Evolutionary conservation across 2,113 vertebrate species (phyloP), one percentile per base, ranked within the genome.

Genomic region (Megaleporinus macrocephalus): DNA sequence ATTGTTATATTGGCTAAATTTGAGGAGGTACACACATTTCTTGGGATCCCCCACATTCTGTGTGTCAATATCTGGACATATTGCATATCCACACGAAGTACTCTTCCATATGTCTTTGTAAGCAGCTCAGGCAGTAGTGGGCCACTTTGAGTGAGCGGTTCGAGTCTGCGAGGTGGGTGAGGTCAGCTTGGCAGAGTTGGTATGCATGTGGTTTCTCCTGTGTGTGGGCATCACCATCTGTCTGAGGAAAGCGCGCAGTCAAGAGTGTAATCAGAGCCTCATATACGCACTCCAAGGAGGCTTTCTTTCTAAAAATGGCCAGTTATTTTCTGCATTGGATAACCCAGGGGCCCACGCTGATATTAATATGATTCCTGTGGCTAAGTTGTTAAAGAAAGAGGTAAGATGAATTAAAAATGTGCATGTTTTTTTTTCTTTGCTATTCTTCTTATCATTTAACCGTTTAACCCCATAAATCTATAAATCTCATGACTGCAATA

Each of bases 221-320:
- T 89, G 84, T 84, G 84, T 84, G 88, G 88, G 89, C 90, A 91
- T 87, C 73, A 79, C 85, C 84, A 78, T 88, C 87, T 88, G 80
- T 78, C 22, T 88, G 83, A 89, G 88, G 89, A 92, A 88, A 89
- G 73, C 53, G 4, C 36, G n/a, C 69, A 41, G 62, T 72, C 69
- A 29, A n/a, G 69, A 18, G 63, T 1, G 9, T 49, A 80, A 73
- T 73, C 78, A 63, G 59, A 73, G 18, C 55, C 16, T 18, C 44
- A 80, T 65, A 73, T 65, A 53, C 16, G 57, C 47, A 59, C 24
- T 73, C 55, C 14, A 27, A 80, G 70, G 79, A 51, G 24, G 79
- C 62, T 24, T 57, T 65, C 59, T 20, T 73, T 36, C 44, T 73
- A 80, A 80, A 73, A 33, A 27, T 65, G 47, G 36, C 15, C n/a